Conservation (phyloP, 1,140 invertebrate species). For the Procambarus clarkii region DNA sequence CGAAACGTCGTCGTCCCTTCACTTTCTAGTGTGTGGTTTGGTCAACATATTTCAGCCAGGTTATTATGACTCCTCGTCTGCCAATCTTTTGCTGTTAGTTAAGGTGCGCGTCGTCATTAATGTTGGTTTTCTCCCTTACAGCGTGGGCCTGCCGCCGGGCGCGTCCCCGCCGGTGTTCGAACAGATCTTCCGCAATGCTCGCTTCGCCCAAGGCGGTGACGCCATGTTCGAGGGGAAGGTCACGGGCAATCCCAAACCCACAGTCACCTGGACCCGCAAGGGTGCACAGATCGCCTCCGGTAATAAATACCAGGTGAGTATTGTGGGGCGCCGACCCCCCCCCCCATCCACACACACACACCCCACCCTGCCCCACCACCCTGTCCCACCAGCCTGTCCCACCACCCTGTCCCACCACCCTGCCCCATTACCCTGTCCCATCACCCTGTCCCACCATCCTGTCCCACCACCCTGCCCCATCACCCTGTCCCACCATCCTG, state of each 20-base stretch:
- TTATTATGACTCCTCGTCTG: too few relatives aligned
- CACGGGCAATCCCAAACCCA: slow-evolving; percentile 93
- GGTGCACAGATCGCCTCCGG: slow-evolving; percentile 77
- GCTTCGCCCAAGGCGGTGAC: slow-evolving; percentile 94
- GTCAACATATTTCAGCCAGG: too few relatives aligned
- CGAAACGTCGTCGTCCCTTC: too few relatives aligned
- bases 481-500: too few relatives aligned
- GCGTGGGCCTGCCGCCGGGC: slow-evolving; percentile 71
- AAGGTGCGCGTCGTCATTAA: neutral
- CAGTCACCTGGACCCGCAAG: slow-evolving; percentile 95
- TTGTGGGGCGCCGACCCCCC: neutral
- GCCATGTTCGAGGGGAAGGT: slow-evolving; percentile 94
- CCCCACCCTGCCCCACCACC: too few relatives aligned
- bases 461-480: too few relatives aligned
- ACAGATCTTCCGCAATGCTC: slow-evolving; percentile 93
- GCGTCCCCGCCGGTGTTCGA: slow-evolving; percentile 89
- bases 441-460: too few relatives aligned
- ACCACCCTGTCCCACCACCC: too few relatives aligned
- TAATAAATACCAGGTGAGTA: slow-evolving; percentile 67
- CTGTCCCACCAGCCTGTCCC: too few relatives aligned
- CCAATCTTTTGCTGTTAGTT: neutral
- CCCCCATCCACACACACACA: too few relatives aligned
- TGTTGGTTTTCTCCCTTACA: slow-evolving; percentile 66
- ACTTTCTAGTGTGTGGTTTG: too few relatives aligned
- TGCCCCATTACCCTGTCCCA: too few relatives aligned